Evolutionary conservation across 1,140 invertebrate species (phyloP).

Genomic region (Formica exsecta): DNA sequence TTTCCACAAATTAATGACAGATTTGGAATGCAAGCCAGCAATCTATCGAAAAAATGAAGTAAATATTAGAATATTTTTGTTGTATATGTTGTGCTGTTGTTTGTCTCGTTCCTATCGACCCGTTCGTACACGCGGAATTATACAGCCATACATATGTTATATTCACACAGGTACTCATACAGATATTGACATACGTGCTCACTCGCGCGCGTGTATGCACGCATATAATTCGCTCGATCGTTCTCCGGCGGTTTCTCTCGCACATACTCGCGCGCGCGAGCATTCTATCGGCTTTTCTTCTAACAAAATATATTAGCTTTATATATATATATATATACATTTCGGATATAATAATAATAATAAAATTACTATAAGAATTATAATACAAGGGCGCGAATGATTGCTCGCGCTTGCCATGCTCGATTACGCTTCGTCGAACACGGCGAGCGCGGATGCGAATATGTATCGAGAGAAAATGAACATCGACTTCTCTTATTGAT

Average conservation of each 20-base stretch:
- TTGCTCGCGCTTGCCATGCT: slow-evolving; percentile 43
- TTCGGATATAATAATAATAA: slow-evolving; percentile 75
- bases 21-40: background rate
- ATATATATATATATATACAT: slow-evolving; percentile 83
- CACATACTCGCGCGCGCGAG: slow-evolving; percentile 44
- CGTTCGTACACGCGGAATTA: too few species aligned
- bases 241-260: slow-evolving; percentile 44
- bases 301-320: slow-evolving; percentile 86
- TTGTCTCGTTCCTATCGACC: too few species aligned
- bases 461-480: slow-evolving; percentile 50
- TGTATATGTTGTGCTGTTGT: too few species aligned
- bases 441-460: slow-evolving; percentile 22
- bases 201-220: slow-evolving; percentile 42
- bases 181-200: background rate
- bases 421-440: slow-evolving; percentile 10
- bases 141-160: slow-evolving; percentile 30
- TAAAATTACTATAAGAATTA: slow-evolving; percentile 79
- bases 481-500: slow-evolving; percentile 15
- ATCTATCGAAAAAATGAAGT: background rate
- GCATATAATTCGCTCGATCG: slow-evolving; percentile 30
- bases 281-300: slow-evolving; percentile 51
- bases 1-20: slow-evolving; percentile 29
- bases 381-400: slow-evolving; percentile 79
- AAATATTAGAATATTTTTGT: background rate
- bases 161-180: slow-evolving; percentile 14